phyloP scores from a whole-genome alignment of 2,888 invertebrate genomes.

The Dynastes grantii region DNA sequence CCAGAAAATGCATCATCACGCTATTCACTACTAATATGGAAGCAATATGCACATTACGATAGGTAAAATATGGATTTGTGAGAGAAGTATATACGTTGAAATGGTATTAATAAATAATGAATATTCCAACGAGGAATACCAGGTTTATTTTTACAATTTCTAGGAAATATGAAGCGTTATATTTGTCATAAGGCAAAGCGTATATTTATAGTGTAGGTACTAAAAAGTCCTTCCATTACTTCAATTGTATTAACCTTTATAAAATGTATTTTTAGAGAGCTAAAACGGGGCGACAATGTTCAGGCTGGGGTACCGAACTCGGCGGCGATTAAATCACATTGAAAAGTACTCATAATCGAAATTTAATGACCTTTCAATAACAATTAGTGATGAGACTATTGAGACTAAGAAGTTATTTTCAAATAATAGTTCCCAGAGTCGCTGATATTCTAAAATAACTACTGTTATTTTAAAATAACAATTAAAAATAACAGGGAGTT shows the following conservation, averaged over 20 bases:
- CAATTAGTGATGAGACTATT: too few relatives aligned
- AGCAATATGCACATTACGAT: slow-evolving; percentile 1
- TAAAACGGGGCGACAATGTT: background rate
- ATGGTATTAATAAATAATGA: background rate
- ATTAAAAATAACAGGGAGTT: too few relatives aligned
- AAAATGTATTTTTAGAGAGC: background rate
- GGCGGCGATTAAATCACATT: too few relatives aligned
- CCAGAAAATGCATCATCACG: slow-evolving; percentile 6
- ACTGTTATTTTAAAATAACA: too few relatives aligned
- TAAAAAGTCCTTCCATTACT: background rate
- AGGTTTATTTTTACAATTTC: slow-evolving; percentile 6
- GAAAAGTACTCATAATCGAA: too few relatives aligned
- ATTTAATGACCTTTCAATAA: too few relatives aligned
- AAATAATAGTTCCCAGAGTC: too few relatives aligned
- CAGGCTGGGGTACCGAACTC: too few relatives aligned
- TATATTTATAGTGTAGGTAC: background rate
- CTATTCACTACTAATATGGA: background rate
- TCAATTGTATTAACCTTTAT: background rate
- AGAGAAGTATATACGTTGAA: background rate
- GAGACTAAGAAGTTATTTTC: too few relatives aligned
- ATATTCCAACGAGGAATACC: background rate
- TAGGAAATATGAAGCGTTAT: background rate
- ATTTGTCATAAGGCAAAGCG: background rate
- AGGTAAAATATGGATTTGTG: background rate
- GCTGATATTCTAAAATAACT: too few relatives aligned